A percentile compares a stretch with the other conserved stretches of the same genome.
phyloP scores from a whole-genome alignment of 2,113 vertebrate genomes.

The Xiphophorus couchianus region DNA sequence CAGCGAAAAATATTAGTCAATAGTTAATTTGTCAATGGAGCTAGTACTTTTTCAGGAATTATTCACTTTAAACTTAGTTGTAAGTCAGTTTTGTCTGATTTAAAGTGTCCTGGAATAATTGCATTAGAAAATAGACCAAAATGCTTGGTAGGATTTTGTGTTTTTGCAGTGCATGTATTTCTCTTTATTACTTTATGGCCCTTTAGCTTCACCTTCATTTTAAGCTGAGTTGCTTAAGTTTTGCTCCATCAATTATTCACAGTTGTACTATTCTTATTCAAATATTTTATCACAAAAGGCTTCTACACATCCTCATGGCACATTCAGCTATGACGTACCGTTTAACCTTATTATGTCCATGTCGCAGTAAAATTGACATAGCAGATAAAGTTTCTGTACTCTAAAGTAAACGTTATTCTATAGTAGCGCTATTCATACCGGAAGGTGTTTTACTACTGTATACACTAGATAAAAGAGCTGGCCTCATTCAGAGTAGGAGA shows the following conservation, averaged over 20 bases:
- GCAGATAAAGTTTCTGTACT: conserved; percentile 34
- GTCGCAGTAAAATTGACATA: conserved; percentile 25
- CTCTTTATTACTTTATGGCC: background rate
- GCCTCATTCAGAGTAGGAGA: conserved; percentile 14
- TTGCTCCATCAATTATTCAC: background rate
- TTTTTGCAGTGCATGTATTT: background rate
- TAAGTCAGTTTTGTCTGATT: too few species aligned
- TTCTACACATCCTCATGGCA: background rate
- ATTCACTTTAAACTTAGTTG: too few species aligned
- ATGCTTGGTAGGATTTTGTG: too few species aligned
- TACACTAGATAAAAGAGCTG: conserved; percentile 15
- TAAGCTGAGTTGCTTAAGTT: background rate
- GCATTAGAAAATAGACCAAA: too few species aligned
- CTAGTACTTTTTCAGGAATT: too few species aligned
- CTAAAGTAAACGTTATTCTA: conserved; percentile 13
- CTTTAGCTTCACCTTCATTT: background rate
- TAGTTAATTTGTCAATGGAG: too few species aligned
- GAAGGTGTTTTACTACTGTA: conserved; percentile 27
- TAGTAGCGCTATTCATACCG: conserved; percentile 32
- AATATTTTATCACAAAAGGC: background rate
- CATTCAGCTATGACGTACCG: background rate
- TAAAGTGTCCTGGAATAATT: too few species aligned
- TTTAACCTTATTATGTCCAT: background rate
- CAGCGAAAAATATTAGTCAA: too few species aligned
- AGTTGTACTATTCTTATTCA: background rate